phyloP scores from a whole-genome alignment of 2,797 vertebrate genomes.

The Melopsittacus undulatus region DNA sequence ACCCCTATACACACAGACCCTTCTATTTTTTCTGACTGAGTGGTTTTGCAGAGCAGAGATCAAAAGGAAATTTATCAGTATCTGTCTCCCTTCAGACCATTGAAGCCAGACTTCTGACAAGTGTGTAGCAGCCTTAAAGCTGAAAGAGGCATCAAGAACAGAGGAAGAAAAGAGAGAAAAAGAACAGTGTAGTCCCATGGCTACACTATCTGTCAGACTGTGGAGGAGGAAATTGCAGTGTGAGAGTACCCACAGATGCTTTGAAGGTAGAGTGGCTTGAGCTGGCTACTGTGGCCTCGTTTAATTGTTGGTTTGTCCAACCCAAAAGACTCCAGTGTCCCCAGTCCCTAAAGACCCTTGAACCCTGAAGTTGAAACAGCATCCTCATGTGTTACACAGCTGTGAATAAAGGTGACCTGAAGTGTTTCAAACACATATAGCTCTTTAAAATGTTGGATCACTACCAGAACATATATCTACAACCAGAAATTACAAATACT shows the following conservation, averaged over 20 bases:
- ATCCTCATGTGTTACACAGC: conserved; percentile 68
- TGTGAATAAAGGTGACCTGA: conserved; percentile 71
- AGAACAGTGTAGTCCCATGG: not conserved
- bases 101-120: conserved; percentile 76
- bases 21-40: conserved; percentile 49
- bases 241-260: conserved; percentile 35
- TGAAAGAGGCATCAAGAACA: conserved; percentile 46
- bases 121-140: conserved; percentile 51
- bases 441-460: not conserved
- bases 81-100: conserved; percentile 75
- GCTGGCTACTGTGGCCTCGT: not conserved
- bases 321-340: conserved; percentile 1
- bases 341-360: conserved; percentile 57
- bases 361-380: conserved; percentile 74
- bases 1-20: conserved; percentile 66
- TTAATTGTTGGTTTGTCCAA: not conserved
- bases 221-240: conserved; percentile 38
- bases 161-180: not conserved
- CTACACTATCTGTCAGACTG: conserved; percentile 40
- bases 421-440: not conserved
- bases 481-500: not conserved
- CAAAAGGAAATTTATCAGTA: conserved; percentile 81
- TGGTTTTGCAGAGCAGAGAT: conserved; percentile 72
- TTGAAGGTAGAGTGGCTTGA: conserved; percentile 12
- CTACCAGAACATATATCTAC: not conserved